Base-by-base conservation (phyloP, 2,797 vertebrate species). In the Serranus cabrilla region DNA sequence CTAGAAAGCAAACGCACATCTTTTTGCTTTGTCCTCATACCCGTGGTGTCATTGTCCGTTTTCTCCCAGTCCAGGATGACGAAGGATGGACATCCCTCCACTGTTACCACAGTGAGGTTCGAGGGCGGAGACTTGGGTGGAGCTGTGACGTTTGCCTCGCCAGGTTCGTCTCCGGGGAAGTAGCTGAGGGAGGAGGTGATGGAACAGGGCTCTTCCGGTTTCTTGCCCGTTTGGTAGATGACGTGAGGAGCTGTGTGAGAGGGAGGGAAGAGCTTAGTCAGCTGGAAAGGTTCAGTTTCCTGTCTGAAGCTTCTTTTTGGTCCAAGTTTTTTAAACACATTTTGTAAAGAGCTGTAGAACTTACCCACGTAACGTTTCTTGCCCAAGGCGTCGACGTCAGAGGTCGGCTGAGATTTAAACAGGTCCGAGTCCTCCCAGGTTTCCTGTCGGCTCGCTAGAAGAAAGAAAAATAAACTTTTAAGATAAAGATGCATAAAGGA, bases 21-120 rank as follows among this genome's bases (percentile, higher is more conserved):
- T 34, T 6, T 34, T 9, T 5, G 5, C 34, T 8, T 2, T 5
- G 3, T 21, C 5, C 46, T 43, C 16, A 0, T 84, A 99, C 98
- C 97, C 23, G 96, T 98, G 73, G 97, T 97, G 74, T 97, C 96
- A 18, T 99, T 99, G 80, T 96, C 91, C 0, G 95, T 94, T 62
- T 96, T 97, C 56, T 97, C 91, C 98, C 98, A 99, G 87, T 97
- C 97, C 64, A 99, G 63, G 88, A 99, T 97, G 87, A 99, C 88
- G 21, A 99, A 99, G 9, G 97, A 97, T 0, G 98, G 94, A 57
- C 98, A 99, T 7, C 98, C 98, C 74, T 99, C 98, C 52, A 99
- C 97, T 0, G 97, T 98, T 74, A 99, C 96, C 81, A 99, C 96
- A 0, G 97, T 99, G 79, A 99, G 94, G 85, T 99, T 99, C 37